Conservation (phyloP, 2,113 vertebrate species). For the Baryphthengus martii region DNA sequence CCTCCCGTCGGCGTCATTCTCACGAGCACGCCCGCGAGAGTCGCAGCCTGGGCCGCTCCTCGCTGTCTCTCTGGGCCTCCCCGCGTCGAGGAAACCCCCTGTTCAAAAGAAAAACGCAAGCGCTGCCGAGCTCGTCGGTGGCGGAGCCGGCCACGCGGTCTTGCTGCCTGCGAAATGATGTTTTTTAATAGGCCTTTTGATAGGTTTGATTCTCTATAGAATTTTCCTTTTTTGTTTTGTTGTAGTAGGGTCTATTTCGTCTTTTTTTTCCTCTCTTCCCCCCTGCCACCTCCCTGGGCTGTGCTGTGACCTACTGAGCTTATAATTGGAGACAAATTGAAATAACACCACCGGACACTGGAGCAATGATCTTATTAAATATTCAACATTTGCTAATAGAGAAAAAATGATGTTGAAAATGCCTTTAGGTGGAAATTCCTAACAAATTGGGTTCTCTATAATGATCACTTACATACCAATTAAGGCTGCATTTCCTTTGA, state of each 20-base stretch:
- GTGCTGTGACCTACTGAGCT: background rate
- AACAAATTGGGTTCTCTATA: background rate
- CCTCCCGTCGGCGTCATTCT: too few species aligned
- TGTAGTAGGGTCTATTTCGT: accelerated
- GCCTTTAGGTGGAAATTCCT: background rate
- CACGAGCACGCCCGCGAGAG: too few species aligned
- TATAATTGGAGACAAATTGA: background rate
- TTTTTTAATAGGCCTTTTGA: background rate
- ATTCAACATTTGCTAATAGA: background rate
- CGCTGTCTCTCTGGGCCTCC: too few species aligned
- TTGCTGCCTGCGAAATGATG: too few species aligned
- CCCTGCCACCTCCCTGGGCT: background rate
- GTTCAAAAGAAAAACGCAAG: too few species aligned
- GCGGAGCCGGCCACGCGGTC: too few species aligned
- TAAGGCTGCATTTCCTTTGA: background rate
- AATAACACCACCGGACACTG: background rate
- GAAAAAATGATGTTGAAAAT: background rate
- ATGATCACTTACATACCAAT: background rate
- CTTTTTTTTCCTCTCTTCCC: too few species aligned
- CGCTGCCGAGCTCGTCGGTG: too few species aligned
- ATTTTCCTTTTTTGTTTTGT: background rate
- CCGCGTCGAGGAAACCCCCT: too few species aligned
- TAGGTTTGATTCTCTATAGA: background rate
- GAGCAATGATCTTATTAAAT: background rate
- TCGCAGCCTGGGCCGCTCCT: too few species aligned